Conservation (phyloP, 2,113 vertebrate genomes). For the Nymphicus hollandicus region DNA sequence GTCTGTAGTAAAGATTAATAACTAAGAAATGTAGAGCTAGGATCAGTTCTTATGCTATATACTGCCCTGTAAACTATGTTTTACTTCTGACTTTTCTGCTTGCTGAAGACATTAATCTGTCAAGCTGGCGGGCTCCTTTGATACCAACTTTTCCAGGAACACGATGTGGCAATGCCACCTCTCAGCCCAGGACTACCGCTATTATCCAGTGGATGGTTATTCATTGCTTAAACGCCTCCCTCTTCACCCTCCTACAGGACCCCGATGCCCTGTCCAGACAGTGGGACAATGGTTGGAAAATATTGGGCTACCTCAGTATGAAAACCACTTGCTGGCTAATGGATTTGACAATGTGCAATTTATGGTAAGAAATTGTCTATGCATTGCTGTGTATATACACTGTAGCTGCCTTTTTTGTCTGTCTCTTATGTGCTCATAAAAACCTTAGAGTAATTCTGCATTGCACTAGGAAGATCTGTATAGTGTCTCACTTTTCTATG, state of each 20-base stretch:
- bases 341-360: conserved; percentile 99
- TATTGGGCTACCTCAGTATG: conserved; percentile 98
- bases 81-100: conserved; percentile 77
- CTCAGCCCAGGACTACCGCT: conserved; percentile 98
- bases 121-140: conserved; percentile 98
- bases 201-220: conserved; percentile 97
- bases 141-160: conserved; percentile 96
- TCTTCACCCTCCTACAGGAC: conserved; percentile 98
- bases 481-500: conserved; percentile 33
- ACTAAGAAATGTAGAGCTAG: conserved; percentile 79
- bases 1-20: conserved; percentile 81
- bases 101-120: conserved; percentile 76
- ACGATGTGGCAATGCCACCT: conserved; percentile 99
- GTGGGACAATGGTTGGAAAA: conserved; percentile 98
- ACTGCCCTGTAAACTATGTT: conserved; percentile 78
- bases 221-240: conserved; percentile 97
- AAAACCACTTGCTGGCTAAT: conserved; percentile 98
- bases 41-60: conserved; percentile 73
- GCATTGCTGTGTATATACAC: conserved; percentile 56
- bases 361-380: conserved; percentile 87
- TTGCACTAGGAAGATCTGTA: conserved; percentile 51
- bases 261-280: conserved; percentile 93
- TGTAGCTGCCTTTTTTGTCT: conserved; percentile 74
- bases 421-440: conserved; percentile 65
- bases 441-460: conserved; percentile 66